Evolutionary conservation across 1,140 invertebrate species (phyloP).

Genomic region (Achatina immaculata): DNA sequence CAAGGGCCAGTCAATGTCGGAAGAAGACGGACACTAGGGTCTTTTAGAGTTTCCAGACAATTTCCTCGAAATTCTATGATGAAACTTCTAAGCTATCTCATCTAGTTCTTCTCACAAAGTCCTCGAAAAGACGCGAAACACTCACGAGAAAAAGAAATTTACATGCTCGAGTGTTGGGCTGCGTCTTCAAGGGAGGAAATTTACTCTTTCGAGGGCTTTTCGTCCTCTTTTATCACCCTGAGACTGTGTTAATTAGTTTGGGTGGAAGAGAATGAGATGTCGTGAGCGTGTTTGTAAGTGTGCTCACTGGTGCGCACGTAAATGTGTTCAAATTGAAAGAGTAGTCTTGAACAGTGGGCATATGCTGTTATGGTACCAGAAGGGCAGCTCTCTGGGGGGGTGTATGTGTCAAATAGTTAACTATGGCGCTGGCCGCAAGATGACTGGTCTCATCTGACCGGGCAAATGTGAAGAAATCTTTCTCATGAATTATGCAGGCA

Average conservation of each 20-base stretch:
- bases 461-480: no score
- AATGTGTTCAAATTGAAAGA: no score
- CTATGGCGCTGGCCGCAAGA: neutral
- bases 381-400: no score
- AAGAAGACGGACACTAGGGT: neutral
- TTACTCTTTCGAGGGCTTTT: slow-evolving; percentile 22
- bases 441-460: no score
- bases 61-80: slow-evolving; percentile 22
- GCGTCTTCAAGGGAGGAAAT: slow-evolving; percentile 27
- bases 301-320: no score
- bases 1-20: slow-evolving; percentile 21
- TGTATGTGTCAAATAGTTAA: neutral
- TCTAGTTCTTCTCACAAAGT: neutral
- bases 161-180: slow-evolving; percentile 23
- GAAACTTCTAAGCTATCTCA: slow-evolving; percentile 36
- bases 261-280: neutral
- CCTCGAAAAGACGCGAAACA: slow-evolving; percentile 13
- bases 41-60: slow-evolving; percentile 26
- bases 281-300: neutral
- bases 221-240: slow-evolving; percentile 16
- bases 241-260: slow-evolving; percentile 30
- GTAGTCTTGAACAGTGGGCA: no score
- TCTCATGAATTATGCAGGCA: no score
- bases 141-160: slow-evolving; percentile 14
- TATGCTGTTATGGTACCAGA: no score